phyloP scores from a whole-genome alignment of 2,888 invertebrate genomes.

The Zaprionus lineosus region DNA sequence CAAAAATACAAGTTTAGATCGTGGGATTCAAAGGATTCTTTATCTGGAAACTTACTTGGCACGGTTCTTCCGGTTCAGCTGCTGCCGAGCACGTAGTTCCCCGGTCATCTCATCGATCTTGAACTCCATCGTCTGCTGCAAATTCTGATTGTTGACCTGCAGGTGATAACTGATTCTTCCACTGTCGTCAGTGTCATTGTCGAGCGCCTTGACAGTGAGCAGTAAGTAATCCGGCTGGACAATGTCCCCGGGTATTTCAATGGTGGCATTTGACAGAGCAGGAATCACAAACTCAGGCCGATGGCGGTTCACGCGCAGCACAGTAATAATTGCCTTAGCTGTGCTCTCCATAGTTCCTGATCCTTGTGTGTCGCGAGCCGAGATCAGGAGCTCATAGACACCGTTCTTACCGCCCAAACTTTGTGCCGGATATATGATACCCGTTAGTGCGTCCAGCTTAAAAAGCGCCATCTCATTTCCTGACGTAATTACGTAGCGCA shows the following conservation, averaged over 20 bases:
- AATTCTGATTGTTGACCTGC: constrained; percentile 88
- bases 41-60: constrained; percentile 81
- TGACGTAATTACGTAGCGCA: constrained; percentile 88
- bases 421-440: constrained; percentile 91
- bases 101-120: constrained; percentile 90
- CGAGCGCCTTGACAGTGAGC: constrained; percentile 91
- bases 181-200: constrained; percentile 92
- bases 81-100: constrained; percentile 90
- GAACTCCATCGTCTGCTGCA: constrained; percentile 92
- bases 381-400: constrained; percentile 86
- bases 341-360: constrained; percentile 86
- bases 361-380: constrained; percentile 90
- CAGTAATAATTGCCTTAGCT: constrained; percentile 89
- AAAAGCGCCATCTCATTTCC: constrained; percentile 89
- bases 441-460: constrained; percentile 88
- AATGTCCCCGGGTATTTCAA: constrained; percentile 92
- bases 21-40: accelerated
- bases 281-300: constrained; percentile 92
- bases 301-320: constrained; percentile 91
- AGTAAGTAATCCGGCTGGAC: constrained; percentile 90
- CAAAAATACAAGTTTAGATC: background rate
- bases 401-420: constrained; percentile 86
- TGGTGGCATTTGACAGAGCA: constrained; percentile 88
- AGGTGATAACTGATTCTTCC: constrained; percentile 92
- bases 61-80: constrained; percentile 90